Evolutionary conservation across 1,140 invertebrate species (phyloP).

Genomic region (Phortica variegata): DNA sequence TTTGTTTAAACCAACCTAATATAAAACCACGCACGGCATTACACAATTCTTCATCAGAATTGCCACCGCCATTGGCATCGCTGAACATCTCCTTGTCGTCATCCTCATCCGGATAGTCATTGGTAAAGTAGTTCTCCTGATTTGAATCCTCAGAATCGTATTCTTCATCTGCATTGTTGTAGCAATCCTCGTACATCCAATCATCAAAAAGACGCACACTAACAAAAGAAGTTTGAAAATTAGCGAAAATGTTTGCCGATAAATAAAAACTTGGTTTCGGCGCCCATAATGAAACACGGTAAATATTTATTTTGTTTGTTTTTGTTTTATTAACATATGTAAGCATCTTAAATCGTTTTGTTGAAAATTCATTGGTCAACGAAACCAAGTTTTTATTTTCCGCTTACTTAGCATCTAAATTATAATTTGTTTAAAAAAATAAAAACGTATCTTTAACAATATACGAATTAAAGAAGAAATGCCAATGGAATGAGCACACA

Average conservation of each 20-base stretch:
- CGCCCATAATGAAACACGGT: slow-evolving; percentile 3
- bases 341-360: too few species aligned
- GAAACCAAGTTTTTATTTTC: too few species aligned
- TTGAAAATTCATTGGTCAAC: too few species aligned
- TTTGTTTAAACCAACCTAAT: slow-evolving; percentile 26
- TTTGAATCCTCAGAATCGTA: slow-evolving; percentile 60
- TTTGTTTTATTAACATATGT: not conserved
- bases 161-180: slow-evolving; percentile 35
- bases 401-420: too few species aligned
- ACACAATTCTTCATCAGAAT: slow-evolving; percentile 47
- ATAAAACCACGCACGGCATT: slow-evolving; percentile 43
- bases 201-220: slow-evolving; percentile 41
- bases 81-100: slow-evolving; percentile 34
- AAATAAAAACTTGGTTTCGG: slow-evolving; percentile 18
- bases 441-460: too few species aligned
- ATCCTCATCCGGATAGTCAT: slow-evolving; percentile 61
- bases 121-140: slow-evolving; percentile 60
- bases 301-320: not conserved
- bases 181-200: slow-evolving; percentile 37
- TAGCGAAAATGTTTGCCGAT: not conserved
- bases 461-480: too few species aligned
- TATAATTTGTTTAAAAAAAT: too few species aligned
- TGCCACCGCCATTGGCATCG: slow-evolving; percentile 20
- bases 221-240: not conserved
- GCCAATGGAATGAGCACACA: too few species aligned